Evolutionary conservation across 2,113 vertebrate species (phyloP).

Genomic region (Bucco capensis): DNA sequence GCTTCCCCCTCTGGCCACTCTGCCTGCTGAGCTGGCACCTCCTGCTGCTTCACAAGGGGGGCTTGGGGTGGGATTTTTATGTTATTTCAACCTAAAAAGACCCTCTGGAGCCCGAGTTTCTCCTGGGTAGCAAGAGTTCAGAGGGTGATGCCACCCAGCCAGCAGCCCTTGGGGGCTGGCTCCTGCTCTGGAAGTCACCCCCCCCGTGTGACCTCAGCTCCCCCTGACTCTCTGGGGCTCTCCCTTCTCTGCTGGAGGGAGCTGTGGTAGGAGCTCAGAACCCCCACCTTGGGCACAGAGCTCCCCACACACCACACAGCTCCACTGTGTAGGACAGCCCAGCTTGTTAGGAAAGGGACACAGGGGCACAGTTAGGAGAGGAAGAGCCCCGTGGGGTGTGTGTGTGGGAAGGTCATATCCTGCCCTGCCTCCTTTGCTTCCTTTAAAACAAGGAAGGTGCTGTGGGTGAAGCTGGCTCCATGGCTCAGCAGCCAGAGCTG

Average conservation of each 20-base stretch:
- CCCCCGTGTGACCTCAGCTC: not conserved
- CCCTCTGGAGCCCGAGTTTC: constrained; percentile 15
- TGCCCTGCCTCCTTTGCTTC: constrained; percentile 47
- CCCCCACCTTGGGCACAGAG: not conserved
- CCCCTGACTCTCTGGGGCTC: not conserved
- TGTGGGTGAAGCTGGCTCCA: not conserved
- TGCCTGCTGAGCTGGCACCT: constrained; percentile 28
- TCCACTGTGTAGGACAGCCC: too few species aligned
- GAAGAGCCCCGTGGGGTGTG: not conserved
- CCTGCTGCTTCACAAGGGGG: not conserved
- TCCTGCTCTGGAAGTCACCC: not conserved
- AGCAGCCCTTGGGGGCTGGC: not conserved
- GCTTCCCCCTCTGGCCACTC: constrained; percentile 10
- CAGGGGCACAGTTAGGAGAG: not conserved
- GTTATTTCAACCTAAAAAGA: constrained; percentile 34
- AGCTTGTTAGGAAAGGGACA: not conserved
- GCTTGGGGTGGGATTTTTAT: not conserved
- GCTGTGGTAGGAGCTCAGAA: fast-evolving
- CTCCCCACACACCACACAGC: too few species aligned
- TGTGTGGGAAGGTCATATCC: not conserved
- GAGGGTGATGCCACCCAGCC: not conserved
- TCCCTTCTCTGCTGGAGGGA: not conserved
- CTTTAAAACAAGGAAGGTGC: constrained; percentile 79
- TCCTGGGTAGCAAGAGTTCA: not conserved
- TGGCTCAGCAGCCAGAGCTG: not conserved